Evolutionary conservation across 2,888 invertebrate species (phyloP), one percentile per base, ranked within the genome.

Genomic region (Leptinotarsa haldemani): DNA sequence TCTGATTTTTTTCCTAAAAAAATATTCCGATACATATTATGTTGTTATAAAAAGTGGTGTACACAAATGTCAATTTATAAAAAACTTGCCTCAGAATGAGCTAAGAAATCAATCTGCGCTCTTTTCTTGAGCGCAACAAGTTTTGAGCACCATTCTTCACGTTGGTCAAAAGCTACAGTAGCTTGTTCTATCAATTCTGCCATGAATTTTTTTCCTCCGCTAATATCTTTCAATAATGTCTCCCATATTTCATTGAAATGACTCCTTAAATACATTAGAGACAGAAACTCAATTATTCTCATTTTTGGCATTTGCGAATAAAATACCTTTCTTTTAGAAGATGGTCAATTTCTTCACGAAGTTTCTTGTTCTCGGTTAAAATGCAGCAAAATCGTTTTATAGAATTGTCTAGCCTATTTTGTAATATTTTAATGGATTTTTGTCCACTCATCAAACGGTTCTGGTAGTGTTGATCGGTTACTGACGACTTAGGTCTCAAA

Each of bases 121-220:
- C 94, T 92, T 79, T 95, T 95, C 82, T 94, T 94, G 50, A 97
- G 88, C 0, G 93, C 93, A 76, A 94, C 92, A 58, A 97, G 90
- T 87, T 96, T 97, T 72, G 93, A 90, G 83, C 94, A 92, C 87
- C 94, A 91, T 84, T 94, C 94, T 85, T 94, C 96, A 75, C 97
- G 90, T 86, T 96, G 95, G 87, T 97, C 96, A 84, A 96, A 97
- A 1, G 97, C 95, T 56, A 93, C 89, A 25, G 95, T 97, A 0
- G 97, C 95, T 81, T 95, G 94, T 82, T 97, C 97, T 75, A 97
- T 94, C 73, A 96, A 88, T 83, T 96, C 96, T 80, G 94, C 91
- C 85, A 96, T 95, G 82, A 94, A 92, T 75, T 93, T 93, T 83
- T 97, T 95, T 1, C 96, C 94, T 53, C 91, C 90, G 84, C 93